phyloP scores from a whole-genome alignment of 2,888 invertebrate genomes.

The Drosophila stalkeri region DNA sequence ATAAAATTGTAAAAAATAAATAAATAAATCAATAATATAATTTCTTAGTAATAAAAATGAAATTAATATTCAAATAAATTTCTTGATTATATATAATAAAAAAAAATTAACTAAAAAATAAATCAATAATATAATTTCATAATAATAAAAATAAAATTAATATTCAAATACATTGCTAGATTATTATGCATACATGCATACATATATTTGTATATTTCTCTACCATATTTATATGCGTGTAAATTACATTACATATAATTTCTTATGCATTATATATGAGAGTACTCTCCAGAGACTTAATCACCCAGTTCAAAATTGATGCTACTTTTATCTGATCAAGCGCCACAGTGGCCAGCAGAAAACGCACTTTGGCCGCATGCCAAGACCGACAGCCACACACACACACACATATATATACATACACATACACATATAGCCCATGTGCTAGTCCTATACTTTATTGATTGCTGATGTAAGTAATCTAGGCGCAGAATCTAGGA shows the following conservation, averaged over 20 bases:
- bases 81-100: too few relatives aligned
- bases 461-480: slow-evolving; percentile 73
- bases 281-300: neutral
- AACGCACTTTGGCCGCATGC: slow-evolving; percentile 69
- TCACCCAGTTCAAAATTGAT: neutral
- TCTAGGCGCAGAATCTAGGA: slow-evolving; percentile 64
- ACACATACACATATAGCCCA: neutral
- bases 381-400: slow-evolving; percentile 35
- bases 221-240: neutral
- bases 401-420: neutral
- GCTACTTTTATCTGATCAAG: neutral
- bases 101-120: too few relatives aligned
- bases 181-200: neutral
- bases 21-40: too few relatives aligned
- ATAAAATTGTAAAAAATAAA: too few relatives aligned
- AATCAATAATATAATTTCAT: too few relatives aligned
- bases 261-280: neutral
- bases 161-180: too few relatives aligned
- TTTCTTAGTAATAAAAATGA: too few relatives aligned
- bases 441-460: slow-evolving; percentile 57
- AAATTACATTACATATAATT: neutral
- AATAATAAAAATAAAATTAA: too few relatives aligned
- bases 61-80: too few relatives aligned
- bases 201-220: neutral
- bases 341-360: slow-evolving; percentile 34